Conservation (phyloP, 2,113 vertebrate species). For the Canis aureus region DNA sequence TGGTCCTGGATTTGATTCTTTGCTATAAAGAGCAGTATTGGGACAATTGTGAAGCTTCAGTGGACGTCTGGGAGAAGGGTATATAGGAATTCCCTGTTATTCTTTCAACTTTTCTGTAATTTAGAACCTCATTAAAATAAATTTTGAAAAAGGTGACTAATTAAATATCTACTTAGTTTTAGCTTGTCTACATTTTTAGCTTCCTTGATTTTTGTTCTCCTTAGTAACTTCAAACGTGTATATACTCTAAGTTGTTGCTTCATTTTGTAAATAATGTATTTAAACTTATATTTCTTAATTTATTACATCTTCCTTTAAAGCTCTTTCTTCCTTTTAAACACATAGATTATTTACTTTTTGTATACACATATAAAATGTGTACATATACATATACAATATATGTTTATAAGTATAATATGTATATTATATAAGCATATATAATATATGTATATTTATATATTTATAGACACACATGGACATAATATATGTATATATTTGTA, state of each 20-base stretch:
- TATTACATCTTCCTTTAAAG: neutral
- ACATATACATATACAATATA: neutral
- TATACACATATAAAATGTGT: neutral
- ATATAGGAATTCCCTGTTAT: neutral
- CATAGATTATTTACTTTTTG: neutral
- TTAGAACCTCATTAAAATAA: neutral
- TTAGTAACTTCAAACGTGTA: neutral
- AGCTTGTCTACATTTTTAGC: neutral
- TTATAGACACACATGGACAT: neutral
- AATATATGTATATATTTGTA: neutral
- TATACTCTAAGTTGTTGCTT: neutral
- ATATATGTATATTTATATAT: neutral
- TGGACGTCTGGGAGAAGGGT: neutral
- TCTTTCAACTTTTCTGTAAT: neutral
- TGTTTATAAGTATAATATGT: neutral
- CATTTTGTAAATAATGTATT: neutral
- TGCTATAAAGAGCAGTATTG: neutral
- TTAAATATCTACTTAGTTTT: neutral
- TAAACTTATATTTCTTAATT: neutral
- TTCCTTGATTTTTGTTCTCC: neutral
- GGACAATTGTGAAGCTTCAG: neutral
- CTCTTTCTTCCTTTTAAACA: neutral
- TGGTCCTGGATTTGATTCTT: neutral
- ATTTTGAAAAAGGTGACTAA: neutral
- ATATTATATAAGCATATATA: neutral